Evolutionary conservation across 2,888 invertebrate species (phyloP).

Genomic region (Cotesia congregata): DNA sequence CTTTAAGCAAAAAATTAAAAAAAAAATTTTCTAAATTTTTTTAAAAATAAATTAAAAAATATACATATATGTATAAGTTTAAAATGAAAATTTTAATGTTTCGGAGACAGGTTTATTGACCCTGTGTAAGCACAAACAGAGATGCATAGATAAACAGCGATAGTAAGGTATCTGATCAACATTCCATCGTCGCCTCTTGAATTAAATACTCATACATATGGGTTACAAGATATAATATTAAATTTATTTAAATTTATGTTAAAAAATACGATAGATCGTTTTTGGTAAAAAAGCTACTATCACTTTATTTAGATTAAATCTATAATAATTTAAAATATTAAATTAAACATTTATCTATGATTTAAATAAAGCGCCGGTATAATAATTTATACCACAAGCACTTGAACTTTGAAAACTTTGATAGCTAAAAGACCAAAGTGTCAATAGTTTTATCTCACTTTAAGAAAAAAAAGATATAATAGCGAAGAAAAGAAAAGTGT

Average conservation of each 20-base stretch:
- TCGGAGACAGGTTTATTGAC: neutral
- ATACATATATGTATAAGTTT: too few relatives aligned
- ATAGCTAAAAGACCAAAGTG: neutral
- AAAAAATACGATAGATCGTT: neutral
- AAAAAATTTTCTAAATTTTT: too few relatives aligned
- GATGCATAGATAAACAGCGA: neutral
- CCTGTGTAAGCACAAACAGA: neutral
- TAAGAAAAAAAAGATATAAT: slow-evolving; percentile 3
- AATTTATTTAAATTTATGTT: neutral
- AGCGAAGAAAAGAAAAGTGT: neutral
- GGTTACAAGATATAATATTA: neutral
- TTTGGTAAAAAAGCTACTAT: neutral
- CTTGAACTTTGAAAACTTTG: neutral
- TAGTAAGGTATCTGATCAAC: neutral
- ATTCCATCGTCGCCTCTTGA: neutral
- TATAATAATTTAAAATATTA: neutral
- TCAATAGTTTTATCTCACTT: slow-evolving; percentile 22
- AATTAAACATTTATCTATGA: neutral
- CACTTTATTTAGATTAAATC: neutral
- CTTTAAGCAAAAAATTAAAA: too few relatives aligned
- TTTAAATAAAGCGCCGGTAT: neutral
- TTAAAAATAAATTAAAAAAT: too few relatives aligned
- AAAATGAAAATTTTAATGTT: too few relatives aligned
- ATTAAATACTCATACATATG: slow-evolving; percentile 1
- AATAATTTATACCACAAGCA: neutral